phyloP scores from a whole-genome alignment of 2,888 invertebrate species.

The Baronia brevicornis region DNA sequence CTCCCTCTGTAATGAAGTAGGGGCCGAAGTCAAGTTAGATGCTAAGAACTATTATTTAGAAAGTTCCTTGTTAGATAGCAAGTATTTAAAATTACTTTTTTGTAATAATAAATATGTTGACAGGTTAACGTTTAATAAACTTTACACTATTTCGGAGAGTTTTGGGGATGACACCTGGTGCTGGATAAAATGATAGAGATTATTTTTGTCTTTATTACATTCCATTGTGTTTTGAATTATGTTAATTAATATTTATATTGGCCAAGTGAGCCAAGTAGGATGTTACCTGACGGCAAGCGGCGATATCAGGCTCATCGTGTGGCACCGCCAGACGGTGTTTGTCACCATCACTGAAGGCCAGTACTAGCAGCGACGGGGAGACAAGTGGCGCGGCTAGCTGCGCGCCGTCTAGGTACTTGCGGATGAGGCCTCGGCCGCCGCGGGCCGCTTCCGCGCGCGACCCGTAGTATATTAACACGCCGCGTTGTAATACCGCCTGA shows the following conservation, averaged over 20 bases:
- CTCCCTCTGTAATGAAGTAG: too few species aligned
- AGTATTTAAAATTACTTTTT: too few species aligned
- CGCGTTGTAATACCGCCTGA: conserved; percentile 79
- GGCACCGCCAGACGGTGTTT: conserved; percentile 71
- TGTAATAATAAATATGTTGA: too few species aligned
- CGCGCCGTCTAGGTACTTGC: conserved; percentile 80
- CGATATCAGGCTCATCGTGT: conserved; percentile 33
- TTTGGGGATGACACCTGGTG: too few species aligned
- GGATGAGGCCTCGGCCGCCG: conserved; percentile 70
- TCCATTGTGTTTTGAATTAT: too few species aligned
- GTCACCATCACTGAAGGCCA: conserved; percentile 76
- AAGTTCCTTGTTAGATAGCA: too few species aligned
- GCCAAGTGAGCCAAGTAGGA: not conserved
- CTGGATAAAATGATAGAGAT: too few species aligned
- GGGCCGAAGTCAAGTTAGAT: too few species aligned
- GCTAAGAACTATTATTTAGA: too few species aligned
- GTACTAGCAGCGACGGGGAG: conserved; percentile 63
- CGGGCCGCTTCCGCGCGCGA: conserved; percentile 78
- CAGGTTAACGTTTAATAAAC: too few species aligned
- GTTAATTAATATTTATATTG: not conserved
- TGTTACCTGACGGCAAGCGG: conserved; percentile 60
- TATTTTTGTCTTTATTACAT: too few species aligned
- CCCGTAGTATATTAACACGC: conserved; percentile 78
- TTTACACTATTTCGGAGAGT: too few species aligned
- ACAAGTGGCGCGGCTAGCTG: conserved; percentile 51